Base-by-base conservation (phyloP, 2,113 vertebrate species). In the Istiophorus platypterus region DNA sequence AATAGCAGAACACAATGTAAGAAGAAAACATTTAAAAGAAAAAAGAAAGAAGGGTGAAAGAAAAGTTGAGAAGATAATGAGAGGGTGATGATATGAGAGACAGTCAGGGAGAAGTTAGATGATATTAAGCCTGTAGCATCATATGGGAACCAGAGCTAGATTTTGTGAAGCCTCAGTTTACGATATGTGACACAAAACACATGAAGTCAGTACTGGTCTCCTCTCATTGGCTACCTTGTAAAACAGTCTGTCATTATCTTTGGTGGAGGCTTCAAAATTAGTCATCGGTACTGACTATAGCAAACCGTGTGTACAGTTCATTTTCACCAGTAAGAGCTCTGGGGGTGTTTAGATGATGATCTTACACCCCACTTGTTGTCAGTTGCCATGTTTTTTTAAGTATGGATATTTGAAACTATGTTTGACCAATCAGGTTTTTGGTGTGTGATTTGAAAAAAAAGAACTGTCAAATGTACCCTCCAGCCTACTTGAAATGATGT, bases 211-310 rank as follows among this genome's bases (percentile, higher is more conserved):
- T 63, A 62, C 24, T 26, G 56, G 17, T 49, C 63, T 54, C 14
- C 0, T 67, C 54, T n/a, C 17, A 66, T 59, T 61, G 34, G 26
- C 52, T 80, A 12, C 39, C 49, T 22, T 58, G 59, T 29, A 29
- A 29, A 66, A 17, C 54, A 7, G n/a, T 24, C 42, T 63, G 56
- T 70, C 66, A 63, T 78, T 70, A 64, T 47, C 22, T 56, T 26
- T 34, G 49, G 26, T 62, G 57, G 24, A 47, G 67, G 58, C 10
- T 63, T 34, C 27, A 8, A 10, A 26, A 51, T 13, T 22, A 22
- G 7, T 51, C 18, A 51, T 9, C n/a, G 57, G 29, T 26, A 59
- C 27, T 7, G 4, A 41, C 31, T 17, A 51, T 14, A 49, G 29
- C 45, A 27, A 27, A 37, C 27, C 63, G 11, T n/a, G 31, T 61